Evolutionary conservation across 2,113 vertebrate genomes (phyloP), one percentile per base, ranked within the genome.

Genomic region (Colistium nudipinnis): DNA sequence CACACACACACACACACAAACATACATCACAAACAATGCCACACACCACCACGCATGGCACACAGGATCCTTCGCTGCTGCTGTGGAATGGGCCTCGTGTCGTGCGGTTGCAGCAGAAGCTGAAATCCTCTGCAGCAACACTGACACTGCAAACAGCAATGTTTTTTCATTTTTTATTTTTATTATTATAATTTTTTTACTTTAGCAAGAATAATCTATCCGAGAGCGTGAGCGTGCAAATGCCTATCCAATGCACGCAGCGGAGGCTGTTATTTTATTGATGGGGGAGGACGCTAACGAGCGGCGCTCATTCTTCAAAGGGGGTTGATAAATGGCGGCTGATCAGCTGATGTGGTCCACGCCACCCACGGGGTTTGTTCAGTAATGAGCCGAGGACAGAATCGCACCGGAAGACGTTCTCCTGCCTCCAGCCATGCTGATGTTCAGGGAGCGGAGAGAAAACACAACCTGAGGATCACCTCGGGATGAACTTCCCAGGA

Each of bases 311-410:
- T 41, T 28, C 44, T 59, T 19, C 14, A 35, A 43, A 28, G 38
- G n/a, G n/a, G n/a, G 14, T 43, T 25, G 28, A 70, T 55, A 20
- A 52, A 66, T 53, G 56, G 44, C 28, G 14, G 56, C 25, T 52
- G 51, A 78, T 71, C 30, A 54, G 52, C 38, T 53, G 57, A 72
- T 60, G 41, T 44, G 36, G n/a, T 56, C 17, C 19, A 20, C 20
- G 30, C 64, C 74, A 49, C 68, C 59, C 45, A 54, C 19, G 10
- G 33, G n/a, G 27, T 49, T 55, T 1, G 6, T 19, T 3, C 10
- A 70, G 70, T 52, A 65, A 74, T 64, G 41, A 73, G 63, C 35
- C 59, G 28, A 43, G 25, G 60, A 64, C 63, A 69, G 41, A 31
- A 62, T 17, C 43, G 12, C 27, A 19, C 61, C 31, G 45, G 24